Evolutionary conservation across 2,888 invertebrate genomes (phyloP), one percentile per base, ranked within the genome.

Genomic region (Alloscopus bannaensis): DNA sequence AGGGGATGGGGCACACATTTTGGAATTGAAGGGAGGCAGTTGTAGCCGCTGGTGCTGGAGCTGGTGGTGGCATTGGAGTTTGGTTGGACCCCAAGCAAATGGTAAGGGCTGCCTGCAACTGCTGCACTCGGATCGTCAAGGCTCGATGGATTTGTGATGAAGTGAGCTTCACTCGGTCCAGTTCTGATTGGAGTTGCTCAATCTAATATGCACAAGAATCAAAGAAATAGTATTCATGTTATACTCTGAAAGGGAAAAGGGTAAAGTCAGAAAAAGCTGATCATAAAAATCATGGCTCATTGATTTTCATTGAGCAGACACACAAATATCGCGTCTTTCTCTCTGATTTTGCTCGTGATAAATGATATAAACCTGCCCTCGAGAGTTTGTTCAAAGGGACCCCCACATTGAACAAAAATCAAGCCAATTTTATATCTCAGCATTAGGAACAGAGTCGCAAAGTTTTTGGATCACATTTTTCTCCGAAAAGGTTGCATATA

Each of bases 91-190:
- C 57, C 31, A 76, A 42, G 66, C 76, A 81, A 71, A 70, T 77
- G 29, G 31, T 77, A 22, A 84, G 80, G 68, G 85, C 84, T 55
- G 57, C 71, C 40, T 85, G 85, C 29, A 85, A 76, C 64, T 85
- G 85, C 55, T 83, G 81, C 22, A 84, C 77, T 83, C 79, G 83
- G 1, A 40, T 45, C 1, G 60, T 26, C 36, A 82, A 75, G 42
- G 68, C 80, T 57, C 64, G 28, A 62, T 83, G 81, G 31, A 84
- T 68, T 65, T 84, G 82, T 50, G 66, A 73, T 47, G 78, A 76
- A 18, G 81, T 77, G 20, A 73, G 62, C 52, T 66, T 79, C 8
- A 81, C n/a, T 47, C 80, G 65, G 42, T 80, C 80, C 55, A 85
- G 36, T 70, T 82, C 75, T 55, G 72, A 55, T 50, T 83, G 82